Evolutionary conservation across 2,888 invertebrate genomes (phyloP).

Genomic region (Xylocampa areola): DNA sequence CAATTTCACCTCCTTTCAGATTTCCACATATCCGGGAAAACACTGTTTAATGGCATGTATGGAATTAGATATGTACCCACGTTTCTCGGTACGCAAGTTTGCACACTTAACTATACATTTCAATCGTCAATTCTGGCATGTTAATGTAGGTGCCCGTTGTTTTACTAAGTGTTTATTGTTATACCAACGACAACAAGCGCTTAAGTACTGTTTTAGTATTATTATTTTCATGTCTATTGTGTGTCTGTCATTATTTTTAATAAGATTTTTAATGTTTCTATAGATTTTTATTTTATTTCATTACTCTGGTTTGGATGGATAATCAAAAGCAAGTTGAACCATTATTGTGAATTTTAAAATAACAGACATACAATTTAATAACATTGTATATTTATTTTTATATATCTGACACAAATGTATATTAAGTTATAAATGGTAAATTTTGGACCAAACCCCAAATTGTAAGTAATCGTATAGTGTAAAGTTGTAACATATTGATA

Average conservation of each 20-base stretch:
- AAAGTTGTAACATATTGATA: slow-evolving; percentile 28
- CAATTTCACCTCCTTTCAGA: too few relatives aligned
- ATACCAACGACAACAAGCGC: slow-evolving; percentile 1
- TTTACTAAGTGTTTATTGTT: slow-evolving; percentile 21
- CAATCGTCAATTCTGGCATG: slow-evolving; percentile 43
- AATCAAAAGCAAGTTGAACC: too few relatives aligned
- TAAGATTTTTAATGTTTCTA: too few relatives aligned
- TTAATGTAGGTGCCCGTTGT: slow-evolving; percentile 23
- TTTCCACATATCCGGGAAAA: not conserved
- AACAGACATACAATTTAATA: slow-evolving; percentile 13
- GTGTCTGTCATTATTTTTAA: slow-evolving; percentile 29
- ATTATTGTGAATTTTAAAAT: not conserved
- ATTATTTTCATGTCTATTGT: slow-evolving; percentile 16
- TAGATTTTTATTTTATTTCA: too few relatives aligned
- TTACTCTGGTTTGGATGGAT: too few relatives aligned
- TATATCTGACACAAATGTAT: slow-evolving; percentile 31
- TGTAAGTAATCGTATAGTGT: slow-evolving; percentile 24
- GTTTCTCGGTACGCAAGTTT: slow-evolving; percentile 22
- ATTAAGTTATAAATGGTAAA: slow-evolving; percentile 36
- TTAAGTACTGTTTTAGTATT: slow-evolving; percentile 46
- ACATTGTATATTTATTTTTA: slow-evolving; percentile 20
- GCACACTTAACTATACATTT: slow-evolving; percentile 31
- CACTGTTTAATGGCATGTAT: not conserved
- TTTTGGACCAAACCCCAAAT: slow-evolving; percentile 53
- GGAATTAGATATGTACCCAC: too few relatives aligned